These are phyloP conservation scores for Taxidea taxus DNA, from an alignment of 2,113 vertebrate species.

Conservation along the genomic window DNA sequence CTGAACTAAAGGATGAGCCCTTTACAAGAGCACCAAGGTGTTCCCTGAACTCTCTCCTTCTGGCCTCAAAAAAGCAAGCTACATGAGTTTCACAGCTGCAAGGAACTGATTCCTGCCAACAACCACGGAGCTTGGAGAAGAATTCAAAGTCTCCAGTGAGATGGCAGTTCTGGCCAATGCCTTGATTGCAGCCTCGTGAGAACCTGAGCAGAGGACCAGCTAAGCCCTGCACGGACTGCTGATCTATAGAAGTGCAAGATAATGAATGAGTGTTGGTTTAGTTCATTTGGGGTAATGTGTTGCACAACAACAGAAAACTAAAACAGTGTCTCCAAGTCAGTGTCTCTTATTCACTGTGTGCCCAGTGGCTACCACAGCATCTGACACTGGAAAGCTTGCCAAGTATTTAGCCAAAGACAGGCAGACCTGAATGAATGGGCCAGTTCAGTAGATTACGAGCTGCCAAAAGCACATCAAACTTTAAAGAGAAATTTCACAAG, in stretches of 20 bases:
- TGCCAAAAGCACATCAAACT: not conserved
- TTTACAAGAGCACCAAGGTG: not conserved
- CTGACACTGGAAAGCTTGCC: not conserved
- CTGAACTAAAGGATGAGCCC: not conserved
- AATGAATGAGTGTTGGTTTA: not conserved
- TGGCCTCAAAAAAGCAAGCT: not conserved
- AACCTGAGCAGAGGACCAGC: not conserved
- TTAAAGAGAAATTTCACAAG: conserved; percentile 22
- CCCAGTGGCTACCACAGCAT: not conserved
- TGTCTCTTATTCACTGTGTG: not conserved
- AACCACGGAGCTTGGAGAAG: not conserved
- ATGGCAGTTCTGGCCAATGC: not conserved
- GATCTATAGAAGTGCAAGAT: not conserved
- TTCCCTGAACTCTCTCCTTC: not conserved
- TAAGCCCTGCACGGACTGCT: not conserved
- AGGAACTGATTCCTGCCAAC: not conserved
- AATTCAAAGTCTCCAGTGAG: not conserved
- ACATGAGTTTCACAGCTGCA: not conserved
- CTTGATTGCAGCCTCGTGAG: not conserved
- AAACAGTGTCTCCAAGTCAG: not conserved
- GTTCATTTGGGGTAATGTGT: not conserved
- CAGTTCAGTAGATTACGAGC: not conserved
- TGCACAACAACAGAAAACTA: not conserved
- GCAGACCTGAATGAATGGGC: not conserved
- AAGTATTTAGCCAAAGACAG: conserved; percentile 2